Conservation (phyloP, 2,113 vertebrate species). For the Colinus virginianus region DNA sequence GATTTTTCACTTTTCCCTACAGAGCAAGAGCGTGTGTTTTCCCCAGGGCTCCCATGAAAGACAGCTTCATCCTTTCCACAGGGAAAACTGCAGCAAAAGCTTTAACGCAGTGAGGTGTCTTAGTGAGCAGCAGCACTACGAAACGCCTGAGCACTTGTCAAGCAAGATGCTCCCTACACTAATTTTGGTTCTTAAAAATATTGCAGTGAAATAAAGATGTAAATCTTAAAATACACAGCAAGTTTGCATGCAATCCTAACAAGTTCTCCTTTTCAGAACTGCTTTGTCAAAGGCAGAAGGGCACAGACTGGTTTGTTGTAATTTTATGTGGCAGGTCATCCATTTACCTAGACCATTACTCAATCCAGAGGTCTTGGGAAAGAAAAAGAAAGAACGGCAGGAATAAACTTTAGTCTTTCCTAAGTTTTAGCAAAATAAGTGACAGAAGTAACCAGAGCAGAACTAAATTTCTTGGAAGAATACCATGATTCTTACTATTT, state of each 20-base stretch:
- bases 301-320: background rate
- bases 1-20: background rate
- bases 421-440: constrained; percentile 3
- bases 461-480: background rate
- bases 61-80: background rate
- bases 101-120: background rate
- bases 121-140: background rate
- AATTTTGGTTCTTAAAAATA: background rate
- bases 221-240: background rate
- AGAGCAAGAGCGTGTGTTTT: background rate
- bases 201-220: background rate
- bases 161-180: background rate
- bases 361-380: background rate
- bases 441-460: background rate
- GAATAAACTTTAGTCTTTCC: background rate
- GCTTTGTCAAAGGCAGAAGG: background rate
- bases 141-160: background rate
- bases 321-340: background rate
- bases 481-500: background rate
- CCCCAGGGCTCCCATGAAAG: background rate
- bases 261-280: background rate
- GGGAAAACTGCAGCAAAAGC: background rate
- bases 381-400: background rate
- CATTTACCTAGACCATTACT: background rate
- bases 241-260: background rate